Conservation (phyloP, 2,888 invertebrate species). For the Drosophila seclusa region DNA sequence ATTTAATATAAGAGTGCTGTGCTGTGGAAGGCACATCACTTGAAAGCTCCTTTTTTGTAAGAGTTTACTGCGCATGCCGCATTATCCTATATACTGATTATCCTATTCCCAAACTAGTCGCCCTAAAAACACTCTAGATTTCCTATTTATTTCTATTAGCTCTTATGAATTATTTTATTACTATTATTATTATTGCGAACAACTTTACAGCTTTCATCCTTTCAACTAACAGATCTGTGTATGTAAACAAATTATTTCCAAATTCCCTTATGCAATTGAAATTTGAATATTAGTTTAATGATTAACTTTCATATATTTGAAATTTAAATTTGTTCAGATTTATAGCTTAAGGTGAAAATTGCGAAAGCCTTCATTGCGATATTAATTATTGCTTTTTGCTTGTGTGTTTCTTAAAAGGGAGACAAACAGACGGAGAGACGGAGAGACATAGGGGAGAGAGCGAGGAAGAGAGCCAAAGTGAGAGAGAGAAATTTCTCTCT, state of each 20-base stretch:
- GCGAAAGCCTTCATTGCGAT: not conserved
- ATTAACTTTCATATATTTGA: not conserved
- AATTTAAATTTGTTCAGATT: not conserved
- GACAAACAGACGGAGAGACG: not conserved
- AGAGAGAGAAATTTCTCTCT: constrained; percentile 18
- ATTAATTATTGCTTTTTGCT: not conserved
- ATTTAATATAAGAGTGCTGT: constrained; percentile 36
- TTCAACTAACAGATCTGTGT: not conserved
- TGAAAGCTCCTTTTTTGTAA: constrained; percentile 38
- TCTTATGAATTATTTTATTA: not conserved
- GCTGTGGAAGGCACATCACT: not conserved
- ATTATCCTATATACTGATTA: not conserved
- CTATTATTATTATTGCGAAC: not conserved
- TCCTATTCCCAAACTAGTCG: not conserved
- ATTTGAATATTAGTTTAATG: not conserved
- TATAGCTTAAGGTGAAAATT: not conserved
- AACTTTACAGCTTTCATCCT: not conserved
- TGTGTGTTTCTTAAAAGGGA: not conserved
- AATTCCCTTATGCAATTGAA: not conserved
- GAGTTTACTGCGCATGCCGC: constrained; percentile 26
- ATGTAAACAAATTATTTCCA: not conserved
- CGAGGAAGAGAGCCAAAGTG: not conserved
- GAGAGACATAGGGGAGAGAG: not conserved
- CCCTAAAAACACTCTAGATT: not conserved
- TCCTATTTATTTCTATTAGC: not conserved